These are phyloP conservation scores for Gallinago nigripennis DNA, from an alignment of 2,797 vertebrate genomes.

Conservation along the genomic window DNA sequence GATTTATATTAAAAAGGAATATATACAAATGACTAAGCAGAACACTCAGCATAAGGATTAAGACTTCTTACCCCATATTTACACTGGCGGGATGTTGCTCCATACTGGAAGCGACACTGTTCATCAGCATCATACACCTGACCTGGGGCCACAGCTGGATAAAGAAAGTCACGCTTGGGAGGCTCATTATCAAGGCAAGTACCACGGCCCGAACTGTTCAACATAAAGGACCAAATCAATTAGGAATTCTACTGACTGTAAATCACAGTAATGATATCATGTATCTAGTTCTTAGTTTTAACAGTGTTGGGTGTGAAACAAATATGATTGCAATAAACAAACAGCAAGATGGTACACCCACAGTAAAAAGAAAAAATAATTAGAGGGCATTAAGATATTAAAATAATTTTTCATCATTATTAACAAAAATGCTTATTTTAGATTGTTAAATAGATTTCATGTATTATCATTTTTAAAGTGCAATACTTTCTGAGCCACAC, in stretches of 20 bases:
- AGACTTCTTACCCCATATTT: slow-evolving; percentile 99
- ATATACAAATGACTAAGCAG: slow-evolving; percentile 56
- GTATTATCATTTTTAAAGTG: slow-evolving; percentile 37
- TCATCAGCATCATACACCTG: slow-evolving; percentile 98
- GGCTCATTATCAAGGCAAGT: slow-evolving; percentile 99
- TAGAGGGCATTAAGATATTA: slow-evolving; percentile 16
- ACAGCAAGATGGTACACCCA: slow-evolving; percentile 45
- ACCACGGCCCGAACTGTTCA: slow-evolving; percentile 99
- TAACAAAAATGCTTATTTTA: slow-evolving; percentile 46
- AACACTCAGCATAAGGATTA: slow-evolving; percentile 75
- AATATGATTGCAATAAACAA: slow-evolving; percentile 49
- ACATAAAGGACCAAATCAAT: slow-evolving; percentile 84
- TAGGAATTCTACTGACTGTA: slow-evolving; percentile 71
- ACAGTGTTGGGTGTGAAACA: slow-evolving; percentile 59
- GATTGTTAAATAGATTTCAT: slow-evolving; percentile 50
- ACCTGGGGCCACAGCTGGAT: slow-evolving; percentile 97
- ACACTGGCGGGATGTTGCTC: slow-evolving; percentile 96
- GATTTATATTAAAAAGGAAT: slow-evolving; percentile 39
- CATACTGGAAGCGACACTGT: slow-evolving; percentile 98
- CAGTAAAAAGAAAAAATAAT: slow-evolving; percentile 45
- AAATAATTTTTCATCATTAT: slow-evolving; percentile 34
- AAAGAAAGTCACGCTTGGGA: slow-evolving; percentile 99
- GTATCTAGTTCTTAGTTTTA: slow-evolving; percentile 66
- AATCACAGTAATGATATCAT: slow-evolving; percentile 69
- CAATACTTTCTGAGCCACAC: slow-evolving; percentile 69